Percentiles rank a stretch among this genome's conserved stretches.
Conservation (phyloP, 2,888 invertebrate species). For the Drosophila neonasuta region DNA sequence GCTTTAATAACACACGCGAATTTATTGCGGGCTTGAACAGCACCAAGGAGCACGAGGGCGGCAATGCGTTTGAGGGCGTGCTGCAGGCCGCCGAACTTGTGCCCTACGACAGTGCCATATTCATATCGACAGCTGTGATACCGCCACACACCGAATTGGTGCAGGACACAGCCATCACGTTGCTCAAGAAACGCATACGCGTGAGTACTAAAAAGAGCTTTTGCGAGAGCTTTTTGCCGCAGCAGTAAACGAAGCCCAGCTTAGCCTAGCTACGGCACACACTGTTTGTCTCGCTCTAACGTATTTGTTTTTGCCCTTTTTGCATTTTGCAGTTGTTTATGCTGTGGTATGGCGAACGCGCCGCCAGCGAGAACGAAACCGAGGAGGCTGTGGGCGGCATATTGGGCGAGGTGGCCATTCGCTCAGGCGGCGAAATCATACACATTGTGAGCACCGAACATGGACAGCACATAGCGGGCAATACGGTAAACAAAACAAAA, state of each 20-base stretch:
- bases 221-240: not conserved
- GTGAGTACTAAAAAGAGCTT: conserved; percentile 68
- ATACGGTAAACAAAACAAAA: conserved; percentile 74
- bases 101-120: conserved; percentile 86
- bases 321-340: conserved; percentile 81
- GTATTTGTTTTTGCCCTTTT: not conserved
- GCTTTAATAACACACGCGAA: conserved; percentile 81
- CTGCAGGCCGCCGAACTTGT: conserved; percentile 85
- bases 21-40: conserved; percentile 81
- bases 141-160: conserved; percentile 84
- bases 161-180: conserved; percentile 82
- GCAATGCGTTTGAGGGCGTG: conserved; percentile 85
- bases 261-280: not conserved
- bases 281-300: conserved; percentile 1
- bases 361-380: conserved; percentile 81
- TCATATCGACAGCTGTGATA: conserved; percentile 85
- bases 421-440: conserved; percentile 83
- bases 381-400: conserved; percentile 81
- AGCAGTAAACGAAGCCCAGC: not conserved
- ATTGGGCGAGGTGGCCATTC: conserved; percentile 82
- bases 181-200: conserved; percentile 82
- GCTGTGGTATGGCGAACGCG: conserved; percentile 83
- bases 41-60: conserved; percentile 81
- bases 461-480: conserved; percentile 80
- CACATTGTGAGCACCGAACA: conserved; percentile 81